These are phyloP conservation scores for Lepidothrix coronata DNA, from an alignment of 2,113 vertebrate species.

Conservation along the genomic window DNA sequence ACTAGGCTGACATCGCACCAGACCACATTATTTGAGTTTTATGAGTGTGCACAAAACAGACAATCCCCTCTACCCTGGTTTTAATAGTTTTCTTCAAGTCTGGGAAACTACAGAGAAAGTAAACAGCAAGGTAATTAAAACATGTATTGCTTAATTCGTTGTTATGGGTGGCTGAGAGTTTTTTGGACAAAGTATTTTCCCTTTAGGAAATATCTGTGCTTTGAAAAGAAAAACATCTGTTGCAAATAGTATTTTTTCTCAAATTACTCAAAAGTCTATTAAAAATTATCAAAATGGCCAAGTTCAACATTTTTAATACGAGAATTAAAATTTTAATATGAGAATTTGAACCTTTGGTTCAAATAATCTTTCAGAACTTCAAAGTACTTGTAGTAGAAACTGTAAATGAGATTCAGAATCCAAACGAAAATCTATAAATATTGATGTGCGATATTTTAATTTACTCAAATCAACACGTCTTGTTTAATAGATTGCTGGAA, in stretches of 20 bases:
- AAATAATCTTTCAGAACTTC: not conserved
- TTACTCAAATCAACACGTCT: not conserved
- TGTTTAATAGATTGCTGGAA: not conserved
- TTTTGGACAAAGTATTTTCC: not conserved
- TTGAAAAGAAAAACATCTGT: not conserved
- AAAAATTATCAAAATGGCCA: not conserved
- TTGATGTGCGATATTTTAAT: not conserved
- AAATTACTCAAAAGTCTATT: not conserved
- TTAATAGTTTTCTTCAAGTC: slow-evolving; percentile 19
- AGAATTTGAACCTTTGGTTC: not conserved
- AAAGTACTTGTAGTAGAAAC: not conserved
- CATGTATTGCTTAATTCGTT: not conserved
- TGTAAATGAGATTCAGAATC: not conserved
- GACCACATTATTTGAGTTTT: not conserved
- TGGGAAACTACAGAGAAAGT: slow-evolving; percentile 1
- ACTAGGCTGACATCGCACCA: not conserved
- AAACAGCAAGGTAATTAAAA: slow-evolving; percentile 45
- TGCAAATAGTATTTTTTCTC: not conserved
- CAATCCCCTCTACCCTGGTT: not conserved
- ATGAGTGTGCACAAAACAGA: not conserved
- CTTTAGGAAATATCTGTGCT: not conserved
- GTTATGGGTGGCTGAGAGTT: not conserved
- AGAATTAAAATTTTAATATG: not conserved
- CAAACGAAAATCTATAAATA: not conserved
- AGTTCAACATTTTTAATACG: not conserved